phyloP scores from a whole-genome alignment of 2,888 invertebrate species.

The Drosophila merina region DNA sequence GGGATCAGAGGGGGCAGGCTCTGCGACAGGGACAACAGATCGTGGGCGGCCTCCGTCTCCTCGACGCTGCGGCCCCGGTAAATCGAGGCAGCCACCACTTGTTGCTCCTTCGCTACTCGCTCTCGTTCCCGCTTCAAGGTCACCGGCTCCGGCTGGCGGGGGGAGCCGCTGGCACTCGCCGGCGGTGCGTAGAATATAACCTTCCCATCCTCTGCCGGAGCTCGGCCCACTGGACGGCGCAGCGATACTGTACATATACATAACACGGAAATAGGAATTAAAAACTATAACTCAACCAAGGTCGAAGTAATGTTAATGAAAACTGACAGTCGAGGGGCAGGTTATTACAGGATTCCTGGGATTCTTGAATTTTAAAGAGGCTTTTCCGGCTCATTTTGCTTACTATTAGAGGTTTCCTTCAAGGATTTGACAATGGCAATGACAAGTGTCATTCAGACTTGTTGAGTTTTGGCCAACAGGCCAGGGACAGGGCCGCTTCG shows the following conservation, averaged over 20 bases:
- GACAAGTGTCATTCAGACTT: not conserved
- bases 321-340: constrained; percentile 24
- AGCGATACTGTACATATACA: constrained; percentile 57
- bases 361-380: not conserved
- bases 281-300: constrained; percentile 18
- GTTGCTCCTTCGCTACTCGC: constrained; percentile 51
- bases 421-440: not conserved
- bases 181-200: constrained; percentile 84
- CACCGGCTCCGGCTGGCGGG: constrained; percentile 54
- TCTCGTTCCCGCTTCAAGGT: constrained; percentile 61
- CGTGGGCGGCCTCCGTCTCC: constrained; percentile 95
- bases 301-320: not conserved
- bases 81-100: constrained; percentile 46
- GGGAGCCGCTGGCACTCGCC: constrained; percentile 68
- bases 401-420: not conserved
- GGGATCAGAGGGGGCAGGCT: constrained; percentile 90
- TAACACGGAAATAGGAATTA: constrained; percentile 15
- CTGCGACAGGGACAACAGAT: constrained; percentile 90
- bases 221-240: constrained; percentile 77
- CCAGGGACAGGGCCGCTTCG: not conserved
- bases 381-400: constrained; percentile 2
- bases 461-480: constrained; percentile 1
- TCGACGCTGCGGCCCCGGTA: constrained; percentile 88
- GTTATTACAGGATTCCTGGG: not conserved
- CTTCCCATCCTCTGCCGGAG: constrained; percentile 80